Evolutionary conservation across 2,113 vertebrate genomes (phyloP), one percentile per base, ranked within the genome.

Genomic region (Eublepharis macularius): DNA sequence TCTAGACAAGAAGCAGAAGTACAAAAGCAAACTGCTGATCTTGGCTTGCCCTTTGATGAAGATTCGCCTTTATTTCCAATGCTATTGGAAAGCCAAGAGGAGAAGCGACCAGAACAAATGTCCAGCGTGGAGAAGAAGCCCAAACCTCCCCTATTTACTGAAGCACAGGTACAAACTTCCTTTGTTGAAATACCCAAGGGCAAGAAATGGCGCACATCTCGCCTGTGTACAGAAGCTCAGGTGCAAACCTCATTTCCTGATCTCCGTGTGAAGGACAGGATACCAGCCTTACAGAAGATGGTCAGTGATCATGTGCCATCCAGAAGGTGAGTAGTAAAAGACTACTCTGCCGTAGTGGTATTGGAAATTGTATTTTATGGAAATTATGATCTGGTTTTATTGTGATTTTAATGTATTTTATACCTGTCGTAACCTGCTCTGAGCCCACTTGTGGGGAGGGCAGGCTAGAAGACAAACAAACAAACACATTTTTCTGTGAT

Each of bases 161-260:
- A 84, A 43, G 81, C 86, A 13, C 81, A 87, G 21, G 76, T 79
- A 26, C 86, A 87, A 51, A 87, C 86, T 6, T 81, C 39, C 4
- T 21, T 39, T 39, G 60, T 72, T 19, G 78, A 85, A 39, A 73
- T 29, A 54, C 57, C n/a, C 43, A 7, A 6, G 4, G 86, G 70
- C 39, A 54, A 81, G 39, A 79, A 85, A 47, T 39, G 45, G 60
- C 78, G 83, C 11, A 39, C 60, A 2, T 86, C 66, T 14, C 72
- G 75, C 41, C 41, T 82, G 60, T 1, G 4, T 74, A 9, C 57
- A 41, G 81, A 90, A 47, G 85, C 57, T 9, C 75, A 82, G 49
- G 88, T 51, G 13, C 77, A 77, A 70, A 77, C 43, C 26, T 86
- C 70, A 13, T 43, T 39, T 4, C 54, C 32, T 6, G 29, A 80